Evolutionary conservation across 92 coral and sea anemone genomes (phyloP), one percentile per base, ranked within the genome.

Genomic region (Bergia sp.): DNA sequence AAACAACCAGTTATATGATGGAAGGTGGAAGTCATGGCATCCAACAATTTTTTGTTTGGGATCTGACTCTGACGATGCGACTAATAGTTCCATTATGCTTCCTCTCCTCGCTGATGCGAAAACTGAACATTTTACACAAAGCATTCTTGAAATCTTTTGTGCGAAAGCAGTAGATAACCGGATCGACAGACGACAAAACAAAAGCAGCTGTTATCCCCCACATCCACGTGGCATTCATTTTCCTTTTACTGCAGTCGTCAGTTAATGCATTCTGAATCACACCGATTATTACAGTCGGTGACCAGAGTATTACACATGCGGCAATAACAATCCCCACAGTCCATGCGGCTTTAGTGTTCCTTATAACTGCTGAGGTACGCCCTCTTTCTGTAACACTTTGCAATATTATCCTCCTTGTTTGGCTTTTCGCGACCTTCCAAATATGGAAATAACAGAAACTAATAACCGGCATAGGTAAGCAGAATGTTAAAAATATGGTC

Each of bases 391-490:
- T 4, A 21, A 37, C 79, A 13, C n/a, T 75, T 75, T 41, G 79
- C 20, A 49, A 75, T 75, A 21, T 75, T 41, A 40, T 75, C 21
- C 40, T 40, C 40, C 79, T 75, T 75, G 79, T 75, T 75, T 75
- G 79, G 23, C n/a, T 15, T 40, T 38, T 75, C n/a, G 47, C 79
- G n/a, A 4, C 79, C 2, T 18, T 75, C 79, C 50, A 75, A 39
- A 75, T 75, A 75, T 40, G 79, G 44, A 75, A 39, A 38, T 41
- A 75, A 50, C 79, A 75, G 79, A 40, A 75, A 20, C 79, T 75
- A n/a, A 75, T 75, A 18, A 75, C 1, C 11, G 41, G 16, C 45
- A 75, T 41, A 21, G 79, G 50, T 7, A 75, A 7, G 50, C 43
- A 16, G 41, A 75, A 75, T 18, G 79, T 75, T 20, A 75, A 7